Conservation (phyloP, 2,797 vertebrate species). For the Rousettus madagascariensis region DNA sequence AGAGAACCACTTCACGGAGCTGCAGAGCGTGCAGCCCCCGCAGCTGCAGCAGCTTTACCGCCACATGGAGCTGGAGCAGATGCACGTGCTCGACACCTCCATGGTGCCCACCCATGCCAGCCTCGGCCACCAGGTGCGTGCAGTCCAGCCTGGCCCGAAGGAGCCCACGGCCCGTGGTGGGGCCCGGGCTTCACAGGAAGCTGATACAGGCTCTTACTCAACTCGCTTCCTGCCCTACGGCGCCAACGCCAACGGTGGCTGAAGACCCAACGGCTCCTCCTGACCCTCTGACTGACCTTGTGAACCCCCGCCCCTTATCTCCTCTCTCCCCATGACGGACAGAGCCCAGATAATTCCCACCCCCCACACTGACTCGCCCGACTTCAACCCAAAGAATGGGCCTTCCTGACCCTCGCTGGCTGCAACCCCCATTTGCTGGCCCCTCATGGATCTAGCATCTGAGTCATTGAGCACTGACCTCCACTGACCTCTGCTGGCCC, state of each 20-base stretch:
- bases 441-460: rapidly evolving
- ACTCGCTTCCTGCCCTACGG: slow-evolving; percentile 82
- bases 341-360: background rate
- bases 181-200: slow-evolving; percentile 81
- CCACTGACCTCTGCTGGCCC: rapidly evolving
- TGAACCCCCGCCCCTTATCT: slow-evolving; percentile 22
- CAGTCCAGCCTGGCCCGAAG: rapidly evolving
- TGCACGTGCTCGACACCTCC: slow-evolving; percentile 91
- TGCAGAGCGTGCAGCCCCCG: slow-evolving; percentile 95
- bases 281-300: slow-evolving; percentile 51
- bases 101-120: slow-evolving; percentile 86
- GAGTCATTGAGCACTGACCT: background rate
- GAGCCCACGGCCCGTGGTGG: slow-evolving; percentile 69
- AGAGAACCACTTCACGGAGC: slow-evolving; percentile 95
- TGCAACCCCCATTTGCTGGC: background rate
- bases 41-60: slow-evolving; percentile 93
- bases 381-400: too few relatives aligned
- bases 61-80: slow-evolving; percentile 92
- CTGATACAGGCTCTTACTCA: slow-evolving; percentile 85
- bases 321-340: background rate
- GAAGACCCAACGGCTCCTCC: slow-evolving; percentile 53
- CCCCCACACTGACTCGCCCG: background rate
- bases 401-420: background rate
- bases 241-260: slow-evolving; percentile 62
- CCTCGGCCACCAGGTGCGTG: slow-evolving; percentile 85